These are phyloP conservation scores for Bergia sp. DNA, from an alignment of 92 coral and sea anemone species.

Conservation along the genomic window DNA sequence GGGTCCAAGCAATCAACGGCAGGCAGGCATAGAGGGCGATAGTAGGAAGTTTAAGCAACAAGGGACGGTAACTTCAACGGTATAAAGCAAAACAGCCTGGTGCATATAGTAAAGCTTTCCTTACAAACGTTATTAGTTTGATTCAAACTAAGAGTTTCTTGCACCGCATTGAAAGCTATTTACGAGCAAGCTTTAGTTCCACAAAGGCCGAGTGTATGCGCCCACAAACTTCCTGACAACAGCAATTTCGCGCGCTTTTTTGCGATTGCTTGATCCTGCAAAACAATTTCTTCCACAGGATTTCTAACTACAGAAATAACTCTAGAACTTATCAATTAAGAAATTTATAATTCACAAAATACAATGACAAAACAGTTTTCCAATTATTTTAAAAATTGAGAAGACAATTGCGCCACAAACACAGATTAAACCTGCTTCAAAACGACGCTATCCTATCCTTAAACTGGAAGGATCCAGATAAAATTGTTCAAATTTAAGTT, in stretches of 20 bases:
- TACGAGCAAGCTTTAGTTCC: too few species aligned
- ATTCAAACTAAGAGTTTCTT: too few species aligned
- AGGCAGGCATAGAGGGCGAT: neutral
- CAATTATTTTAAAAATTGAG: neutral
- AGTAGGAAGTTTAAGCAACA: neutral
- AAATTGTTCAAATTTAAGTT: too few species aligned
- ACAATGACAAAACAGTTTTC: neutral
- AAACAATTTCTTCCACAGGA: neutral
- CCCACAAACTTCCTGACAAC: too few species aligned
- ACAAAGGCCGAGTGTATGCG: too few species aligned
- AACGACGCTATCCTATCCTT: neutral
- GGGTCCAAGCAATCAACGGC: neutral
- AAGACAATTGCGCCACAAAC: neutral
- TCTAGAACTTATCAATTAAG: neutral
- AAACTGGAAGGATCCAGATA: neutral
- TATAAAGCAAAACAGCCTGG: too few species aligned
- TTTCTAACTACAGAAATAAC: neutral
- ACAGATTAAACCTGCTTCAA: neutral
- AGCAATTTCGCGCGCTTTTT: neutral
- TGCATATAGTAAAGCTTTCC: too few species aligned
- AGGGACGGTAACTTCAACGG: too few species aligned
- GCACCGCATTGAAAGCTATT: too few species aligned
- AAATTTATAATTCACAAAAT: neutral
- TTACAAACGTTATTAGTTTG: too few species aligned
- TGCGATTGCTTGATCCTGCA: neutral